These are phyloP conservation scores for Dasysyrphus albostriatus DNA, from an alignment of 2,888 invertebrate species.

Conservation along the genomic window DNA sequence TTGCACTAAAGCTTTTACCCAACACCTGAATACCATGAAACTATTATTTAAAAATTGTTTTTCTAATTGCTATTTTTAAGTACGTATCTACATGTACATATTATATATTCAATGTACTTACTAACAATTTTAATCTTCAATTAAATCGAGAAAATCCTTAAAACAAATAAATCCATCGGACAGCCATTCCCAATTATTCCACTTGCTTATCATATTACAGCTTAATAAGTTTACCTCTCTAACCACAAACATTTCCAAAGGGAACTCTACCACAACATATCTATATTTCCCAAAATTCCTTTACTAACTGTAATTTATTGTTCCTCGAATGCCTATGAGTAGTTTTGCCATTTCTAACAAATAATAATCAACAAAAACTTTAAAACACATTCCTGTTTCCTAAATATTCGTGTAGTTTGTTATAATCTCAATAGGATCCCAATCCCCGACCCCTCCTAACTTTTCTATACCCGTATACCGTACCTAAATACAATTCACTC, in stretches of 20 bases:
- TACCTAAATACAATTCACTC: background rate
- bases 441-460: background rate
- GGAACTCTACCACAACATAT: background rate
- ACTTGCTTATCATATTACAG: background rate
- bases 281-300: constrained; percentile 4
- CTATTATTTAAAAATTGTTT: no score
- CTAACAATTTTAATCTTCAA: background rate
- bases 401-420: background rate
- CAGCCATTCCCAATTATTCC: background rate
- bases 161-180: background rate
- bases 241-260: constrained; percentile 6
- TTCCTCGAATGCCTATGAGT: background rate
- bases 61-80: no score
- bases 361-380: constrained; percentile 37
- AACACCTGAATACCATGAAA: no score
- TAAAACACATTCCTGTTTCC: constrained; percentile 16
- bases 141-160: background rate
- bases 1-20: no score
- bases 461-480: background rate
- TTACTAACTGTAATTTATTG: background rate
- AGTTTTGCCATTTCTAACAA: background rate
- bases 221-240: background rate
- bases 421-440: background rate
- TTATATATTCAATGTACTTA: no score
- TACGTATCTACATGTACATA: no score